Base-by-base conservation (phyloP, 2,888 invertebrate species). In the Thyatira batis region DNA sequence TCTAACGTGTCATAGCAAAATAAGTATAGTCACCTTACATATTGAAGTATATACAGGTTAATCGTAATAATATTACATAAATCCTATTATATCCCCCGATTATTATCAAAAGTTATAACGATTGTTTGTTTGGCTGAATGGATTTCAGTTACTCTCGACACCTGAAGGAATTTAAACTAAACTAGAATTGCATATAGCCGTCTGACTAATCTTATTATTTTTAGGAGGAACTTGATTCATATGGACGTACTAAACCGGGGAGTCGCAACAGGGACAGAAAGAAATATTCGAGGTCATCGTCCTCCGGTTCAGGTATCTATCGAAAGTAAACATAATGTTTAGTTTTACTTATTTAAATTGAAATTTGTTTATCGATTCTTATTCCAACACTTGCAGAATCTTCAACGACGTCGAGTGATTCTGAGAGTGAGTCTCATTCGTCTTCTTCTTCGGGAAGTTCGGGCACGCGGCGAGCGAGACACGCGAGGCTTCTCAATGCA, bases 381-480 rank as follows among this genome's bases (percentile, higher is more conserved):
- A 0, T 4, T 13, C 0, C 13, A 48, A n/a, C 45, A 50, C 43
- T 53, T 65, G 6, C 67, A 92, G 92, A 92, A 60, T 87, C 92
- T 1, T 90, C 92, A 10, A 78, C 92, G 4, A 85, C 92, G 27
- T 90, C 92, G 0, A 91, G 89, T 56, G 92, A 89, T 57, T 92
- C 92, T 0, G 92, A 92, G 69, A 92, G 92, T 71, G 92, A 91
- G 58, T 87, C 92, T 0, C 92, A 82, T 13, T 87, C 92, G 50
- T 91, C 92, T 10, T 90, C 92, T 1, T 85, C 92, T 1, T 90
- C 92, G 44, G 89, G 90, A 57, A 92, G 90, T 57, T 92, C 92
- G 13, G 88, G 87, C 1, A 84, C 90, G 21, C 73, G 89, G 1
- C 85, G 92, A 8, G 91, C 90, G 3, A 59, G 92, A 0, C 89